Evolutionary conservation across 2,797 vertebrate genomes (phyloP), one percentile per base, ranked within the genome.

Genomic region (Sebastes dallii): DNA sequence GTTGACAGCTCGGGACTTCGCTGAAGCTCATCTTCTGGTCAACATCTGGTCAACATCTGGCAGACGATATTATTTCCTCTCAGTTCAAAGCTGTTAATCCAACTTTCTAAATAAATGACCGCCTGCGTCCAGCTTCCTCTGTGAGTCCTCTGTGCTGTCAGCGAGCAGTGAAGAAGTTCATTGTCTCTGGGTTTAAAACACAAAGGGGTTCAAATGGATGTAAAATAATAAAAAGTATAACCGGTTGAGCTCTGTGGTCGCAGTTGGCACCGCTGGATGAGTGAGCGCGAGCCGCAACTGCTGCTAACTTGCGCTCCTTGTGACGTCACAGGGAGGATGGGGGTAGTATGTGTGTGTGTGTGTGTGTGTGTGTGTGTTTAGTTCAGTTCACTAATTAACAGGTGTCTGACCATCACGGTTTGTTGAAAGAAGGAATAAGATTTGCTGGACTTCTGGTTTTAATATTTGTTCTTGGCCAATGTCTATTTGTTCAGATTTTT

Each of bases 1-100:
- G 74, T 77, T 82, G 85, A 76, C 80, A 85, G 79, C 55, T 4
- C 13, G 46, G 72, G 78, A 78, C 78, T 81, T 82, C 77, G 72
- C 20, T 85, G 85, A 36, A 34, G 83, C 75, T 93, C 92, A 93
- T 94, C 91, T 68, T 90, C 85, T 66, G 80, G 64, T 78, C 82
- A 55, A 50, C 46, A 50, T 50, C 46, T 50, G 42, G 55, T 78
- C 83, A 52, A 50, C 46, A 50, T 50, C 46, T 50, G 46, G 60
- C 34, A 6, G 22, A n/a, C 10, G 30, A 4, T 80, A 81, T 83
- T 77, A 81, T 83, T 77, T 86, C 89, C 78, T 61, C 77, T 67
- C 75, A 61, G 46, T 56, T 80, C 65, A 64, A 60, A 60, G 77
- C 82, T 59, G 77, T 88, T 50, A 92, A 90, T 93, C 92, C 92